Conservation (phyloP, 1,140 invertebrate species). For the Drosophila athabasca region DNA sequence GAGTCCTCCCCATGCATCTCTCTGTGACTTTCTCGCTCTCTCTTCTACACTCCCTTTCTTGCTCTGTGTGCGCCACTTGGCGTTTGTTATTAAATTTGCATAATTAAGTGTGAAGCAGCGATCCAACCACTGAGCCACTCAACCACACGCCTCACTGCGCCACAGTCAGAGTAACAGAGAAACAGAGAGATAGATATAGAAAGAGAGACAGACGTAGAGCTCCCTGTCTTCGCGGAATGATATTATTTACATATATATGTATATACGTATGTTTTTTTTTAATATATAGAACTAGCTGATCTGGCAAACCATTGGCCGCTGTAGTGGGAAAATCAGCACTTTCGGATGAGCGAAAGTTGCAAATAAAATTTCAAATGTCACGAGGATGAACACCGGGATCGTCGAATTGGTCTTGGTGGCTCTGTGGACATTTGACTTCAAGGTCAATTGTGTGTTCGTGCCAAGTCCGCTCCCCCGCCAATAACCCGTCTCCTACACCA, state of each 20-base stretch:
- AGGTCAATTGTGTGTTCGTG: constrained; percentile 57
- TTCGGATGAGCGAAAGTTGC: too few relatives aligned
- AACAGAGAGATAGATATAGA: background rate
- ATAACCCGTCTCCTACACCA: background rate
- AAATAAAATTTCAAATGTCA: too few relatives aligned
- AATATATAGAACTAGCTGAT: too few relatives aligned
- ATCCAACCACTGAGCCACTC: constrained; percentile 11
- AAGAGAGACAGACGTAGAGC: background rate
- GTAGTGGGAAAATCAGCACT: too few relatives aligned
- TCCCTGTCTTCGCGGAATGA: too few relatives aligned
- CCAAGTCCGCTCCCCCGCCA: background rate
- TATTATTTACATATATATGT: too few relatives aligned
- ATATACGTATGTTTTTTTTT: too few relatives aligned
- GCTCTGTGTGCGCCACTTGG: constrained; percentile 42
- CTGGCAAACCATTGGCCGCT: too few relatives aligned
- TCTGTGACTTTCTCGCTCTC: too few relatives aligned
- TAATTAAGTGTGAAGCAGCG: constrained; percentile 73
- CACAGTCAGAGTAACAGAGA: background rate
- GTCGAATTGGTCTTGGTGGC: too few relatives aligned
- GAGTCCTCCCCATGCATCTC: too few relatives aligned
- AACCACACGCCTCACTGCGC: background rate
- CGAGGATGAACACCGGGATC: too few relatives aligned
- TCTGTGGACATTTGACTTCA: constrained; percentile 56
- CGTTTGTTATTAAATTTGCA: constrained; percentile 78
- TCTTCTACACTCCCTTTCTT: background rate